These are phyloP conservation scores for Ptychochromis oligacanthus DNA, from an alignment of 2,113 vertebrate genomes.

Conservation along the genomic window DNA sequence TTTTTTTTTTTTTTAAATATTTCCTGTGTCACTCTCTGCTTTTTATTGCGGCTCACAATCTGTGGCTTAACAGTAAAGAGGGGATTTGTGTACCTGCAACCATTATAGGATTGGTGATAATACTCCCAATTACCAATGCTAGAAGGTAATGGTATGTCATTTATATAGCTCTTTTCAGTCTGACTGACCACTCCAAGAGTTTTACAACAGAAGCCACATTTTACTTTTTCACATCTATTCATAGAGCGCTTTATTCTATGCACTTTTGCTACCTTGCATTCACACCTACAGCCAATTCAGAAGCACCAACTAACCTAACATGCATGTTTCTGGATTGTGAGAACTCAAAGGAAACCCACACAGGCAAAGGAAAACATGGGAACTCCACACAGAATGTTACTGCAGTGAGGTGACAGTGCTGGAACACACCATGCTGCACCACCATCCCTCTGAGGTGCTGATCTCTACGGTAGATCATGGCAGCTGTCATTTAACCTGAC, in stretches of 20 bases:
- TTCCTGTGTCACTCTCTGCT: not conserved
- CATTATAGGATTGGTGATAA: not conserved
- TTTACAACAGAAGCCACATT: not conserved
- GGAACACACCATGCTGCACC: rapidly evolving
- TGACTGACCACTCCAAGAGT: not conserved
- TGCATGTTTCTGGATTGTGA: not conserved
- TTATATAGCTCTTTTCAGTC: not conserved
- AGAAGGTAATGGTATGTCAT: not conserved
- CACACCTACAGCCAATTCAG: not conserved
- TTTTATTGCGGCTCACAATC: not conserved
- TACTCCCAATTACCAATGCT: not conserved
- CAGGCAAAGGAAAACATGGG: not conserved
- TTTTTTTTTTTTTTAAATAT: too few relatives aligned
- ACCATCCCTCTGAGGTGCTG: not conserved
- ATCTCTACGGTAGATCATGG: not conserved
- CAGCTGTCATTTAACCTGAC: conserved; percentile 23
- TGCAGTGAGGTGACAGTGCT: not conserved
- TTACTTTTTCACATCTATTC: not conserved
- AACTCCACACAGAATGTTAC: not conserved
- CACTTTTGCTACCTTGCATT: not conserved
- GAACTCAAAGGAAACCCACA: not conserved
- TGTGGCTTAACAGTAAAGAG: not conserved
- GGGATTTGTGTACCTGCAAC: not conserved
- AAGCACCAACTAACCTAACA: not conserved
- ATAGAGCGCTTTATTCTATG: not conserved